A percentile compares a stretch with the other conserved stretches of the same genome.
phyloP scores from a whole-genome alignment of 2,113 vertebrate genomes.

The Ranitomeya variabilis region DNA sequence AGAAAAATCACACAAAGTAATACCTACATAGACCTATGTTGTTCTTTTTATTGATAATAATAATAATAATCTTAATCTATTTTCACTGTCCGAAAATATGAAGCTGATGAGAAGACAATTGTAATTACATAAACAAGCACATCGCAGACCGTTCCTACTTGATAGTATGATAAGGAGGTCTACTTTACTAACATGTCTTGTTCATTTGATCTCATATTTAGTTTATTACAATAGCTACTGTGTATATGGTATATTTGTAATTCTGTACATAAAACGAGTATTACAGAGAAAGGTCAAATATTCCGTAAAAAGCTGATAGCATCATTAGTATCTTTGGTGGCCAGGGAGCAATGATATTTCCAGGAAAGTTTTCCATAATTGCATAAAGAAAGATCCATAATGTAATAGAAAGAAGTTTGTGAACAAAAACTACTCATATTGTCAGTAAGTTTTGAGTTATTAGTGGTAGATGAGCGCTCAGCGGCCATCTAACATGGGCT shows the following conservation, averaged over 20 bases:
- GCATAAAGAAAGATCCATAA: neutral
- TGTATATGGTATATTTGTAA: neutral
- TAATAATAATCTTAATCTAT: no score
- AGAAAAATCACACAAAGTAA: no score
- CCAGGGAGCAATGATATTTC: neutral
- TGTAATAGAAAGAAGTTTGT: neutral
- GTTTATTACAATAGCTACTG: no score
- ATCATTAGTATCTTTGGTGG: neutral
- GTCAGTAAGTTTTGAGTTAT: neutral
- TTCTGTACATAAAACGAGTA: neutral
- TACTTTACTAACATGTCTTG: no score
- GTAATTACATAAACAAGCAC: no score
- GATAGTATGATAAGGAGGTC: no score
- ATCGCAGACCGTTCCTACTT: no score
- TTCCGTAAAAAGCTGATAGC: neutral
- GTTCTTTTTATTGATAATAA: no score
- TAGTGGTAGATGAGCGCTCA: neutral
- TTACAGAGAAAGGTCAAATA: neutral
- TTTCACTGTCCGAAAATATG: no score
- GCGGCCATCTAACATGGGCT: neutral
- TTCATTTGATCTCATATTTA: no score
- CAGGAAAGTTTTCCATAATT: neutral
- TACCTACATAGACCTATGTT: no score
- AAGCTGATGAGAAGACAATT: no score
- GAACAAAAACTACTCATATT: neutral